Conservation (phyloP, 1,140 invertebrate species). For the Drosophila prosaltans region DNA sequence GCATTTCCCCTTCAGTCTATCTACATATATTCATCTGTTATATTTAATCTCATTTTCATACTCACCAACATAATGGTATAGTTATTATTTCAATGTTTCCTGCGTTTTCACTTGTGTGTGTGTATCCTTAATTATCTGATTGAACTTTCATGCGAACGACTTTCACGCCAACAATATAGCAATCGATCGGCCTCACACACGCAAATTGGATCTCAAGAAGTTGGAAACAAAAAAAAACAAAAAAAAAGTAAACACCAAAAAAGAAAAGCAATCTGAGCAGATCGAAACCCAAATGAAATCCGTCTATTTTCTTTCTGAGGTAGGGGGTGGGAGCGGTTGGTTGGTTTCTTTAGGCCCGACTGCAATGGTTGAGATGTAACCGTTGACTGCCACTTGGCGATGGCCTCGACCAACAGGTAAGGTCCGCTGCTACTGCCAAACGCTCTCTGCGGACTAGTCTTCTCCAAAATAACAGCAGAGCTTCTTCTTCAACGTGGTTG, state of each 20-base stretch:
- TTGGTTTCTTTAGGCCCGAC: constrained; percentile 37
- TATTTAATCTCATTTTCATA: constrained; percentile 29
- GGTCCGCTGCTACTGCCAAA: constrained; percentile 37
- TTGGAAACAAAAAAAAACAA: constrained; percentile 28
- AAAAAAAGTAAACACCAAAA: constrained; percentile 6
- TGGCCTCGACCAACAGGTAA: constrained; percentile 66
- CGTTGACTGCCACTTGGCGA: constrained; percentile 66
- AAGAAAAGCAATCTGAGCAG: constrained; percentile 21
- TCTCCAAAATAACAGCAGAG: constrained; percentile 35
- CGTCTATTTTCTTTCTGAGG: background rate
- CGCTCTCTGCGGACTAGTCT: constrained; percentile 45
- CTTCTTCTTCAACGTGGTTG: constrained; percentile 64
- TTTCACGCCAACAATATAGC: constrained; percentile 59
- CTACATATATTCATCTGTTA: background rate
- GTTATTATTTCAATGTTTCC: constrained; percentile 5
- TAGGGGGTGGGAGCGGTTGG: too few relatives aligned
- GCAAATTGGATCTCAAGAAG: constrained; percentile 51
- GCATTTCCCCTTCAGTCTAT: background rate
- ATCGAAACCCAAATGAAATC: constrained; percentile 7
- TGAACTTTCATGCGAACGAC: constrained; percentile 59
- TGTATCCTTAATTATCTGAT: constrained; percentile 65
- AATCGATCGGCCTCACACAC: constrained; percentile 42
- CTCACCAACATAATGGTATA: constrained; percentile 15
- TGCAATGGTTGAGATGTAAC: constrained; percentile 72
- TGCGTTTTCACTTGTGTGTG: constrained; percentile 37